Base-by-base conservation (phyloP, 2,797 vertebrate genomes). In the Tokudaia muenninki region DNA sequence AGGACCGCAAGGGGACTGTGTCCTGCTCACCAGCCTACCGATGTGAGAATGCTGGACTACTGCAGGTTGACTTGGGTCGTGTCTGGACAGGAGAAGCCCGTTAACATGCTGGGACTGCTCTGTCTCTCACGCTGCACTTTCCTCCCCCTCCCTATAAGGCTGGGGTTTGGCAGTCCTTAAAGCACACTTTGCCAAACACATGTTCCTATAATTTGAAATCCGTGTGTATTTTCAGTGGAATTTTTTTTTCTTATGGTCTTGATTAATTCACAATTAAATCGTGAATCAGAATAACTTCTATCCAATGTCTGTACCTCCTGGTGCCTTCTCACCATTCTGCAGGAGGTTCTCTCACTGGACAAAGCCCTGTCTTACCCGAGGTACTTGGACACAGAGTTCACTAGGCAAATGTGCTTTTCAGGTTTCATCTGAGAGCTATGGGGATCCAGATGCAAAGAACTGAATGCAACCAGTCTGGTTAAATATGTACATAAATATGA, bases 211-310 rank as follows among this genome's bases (percentile, higher is more conserved):
- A 94, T 96, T 90, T 95, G 63, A 97, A 97, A 74, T 96, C 59
- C 77, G 61, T 95, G 87, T 93, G 65, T 95, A 91, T 95, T 96
- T 95, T 92, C 86, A 91, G 59, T 90, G 91, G 81, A 97, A 77
- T 92, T 95, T 92, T 95, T 95, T 41, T 95, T 95, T 97, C 91
- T 96, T 90, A 92, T 80, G 91, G 92, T 94, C 61, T 90, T 94
- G 70, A 97, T 87, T 96, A 96, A 92, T 88, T 96, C 89, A 95
- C 59, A 96, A 75, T 94, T 95, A 96, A 97, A 86, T 94, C 31
- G 50, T 90, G 91, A 97, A 92, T 86, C 74, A 81, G 63, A 92
- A 19, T 82, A 92, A 92, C 75, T 70, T 52, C 91, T 93, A 97
- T 37, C 90, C 34, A 94, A 79, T 77, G 90, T 67, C 29, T 79